These are phyloP conservation scores for Darevskia nairensis DNA, from an alignment of 2,797 vertebrate genomes.

Conservation along the genomic window DNA sequence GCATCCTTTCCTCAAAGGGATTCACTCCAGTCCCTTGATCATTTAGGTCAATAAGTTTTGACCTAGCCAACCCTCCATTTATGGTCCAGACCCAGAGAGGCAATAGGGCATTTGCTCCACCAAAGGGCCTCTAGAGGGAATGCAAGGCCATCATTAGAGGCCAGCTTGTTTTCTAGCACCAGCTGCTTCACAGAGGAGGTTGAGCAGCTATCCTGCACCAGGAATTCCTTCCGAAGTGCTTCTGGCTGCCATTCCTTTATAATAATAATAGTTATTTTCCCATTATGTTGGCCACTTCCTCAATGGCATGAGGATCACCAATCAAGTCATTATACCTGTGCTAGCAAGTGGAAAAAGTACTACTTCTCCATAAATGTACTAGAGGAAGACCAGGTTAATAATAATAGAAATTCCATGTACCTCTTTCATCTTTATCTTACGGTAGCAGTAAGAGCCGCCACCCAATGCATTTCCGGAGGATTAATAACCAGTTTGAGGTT, in stretches of 20 bases:
- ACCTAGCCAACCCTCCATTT: no score
- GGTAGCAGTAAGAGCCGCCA: constrained; percentile 9
- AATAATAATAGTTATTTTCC: constrained; percentile 47
- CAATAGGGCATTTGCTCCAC: neutral
- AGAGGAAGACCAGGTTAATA: neutral
- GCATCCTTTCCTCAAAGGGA: no score
- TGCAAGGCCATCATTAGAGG: neutral
- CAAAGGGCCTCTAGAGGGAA: neutral
- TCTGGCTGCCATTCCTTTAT: constrained; percentile 5
- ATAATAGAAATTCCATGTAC: constrained; percentile 11
- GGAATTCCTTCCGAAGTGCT: constrained; percentile 10
- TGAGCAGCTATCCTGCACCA: neutral
- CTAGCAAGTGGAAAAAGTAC: constrained; percentile 30
- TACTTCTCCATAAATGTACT: constrained; percentile 18
- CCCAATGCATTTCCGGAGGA: neutral
- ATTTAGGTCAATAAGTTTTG: no score
- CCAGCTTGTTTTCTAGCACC: neutral
- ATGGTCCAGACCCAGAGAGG: neutral
- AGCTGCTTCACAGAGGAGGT: neutral
- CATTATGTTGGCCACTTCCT: constrained; percentile 41
- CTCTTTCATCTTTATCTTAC: constrained; percentile 7
- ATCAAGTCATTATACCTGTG: constrained; percentile 28
- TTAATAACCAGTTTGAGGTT: constrained; percentile 26
- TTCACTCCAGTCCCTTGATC: no score
- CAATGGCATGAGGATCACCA: constrained; percentile 30